Conservation (phyloP, 1,140 invertebrate species). For the Caenorhabditis remanei region DNA sequence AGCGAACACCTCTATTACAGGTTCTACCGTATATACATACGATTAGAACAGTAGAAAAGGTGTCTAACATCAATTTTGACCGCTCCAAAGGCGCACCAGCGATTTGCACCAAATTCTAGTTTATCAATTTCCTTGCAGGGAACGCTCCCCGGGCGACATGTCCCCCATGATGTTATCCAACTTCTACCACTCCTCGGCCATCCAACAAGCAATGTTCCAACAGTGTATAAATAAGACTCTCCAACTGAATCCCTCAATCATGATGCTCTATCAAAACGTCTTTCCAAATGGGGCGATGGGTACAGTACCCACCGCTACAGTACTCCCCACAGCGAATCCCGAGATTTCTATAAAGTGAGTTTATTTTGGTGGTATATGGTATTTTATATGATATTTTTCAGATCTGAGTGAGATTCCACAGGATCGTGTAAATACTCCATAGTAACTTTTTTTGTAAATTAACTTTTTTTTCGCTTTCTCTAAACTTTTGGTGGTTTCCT, state of each 20-base stretch:
- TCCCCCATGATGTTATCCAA: slow-evolving; percentile 42
- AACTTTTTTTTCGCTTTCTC: background rate
- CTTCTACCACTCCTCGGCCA: slow-evolving; percentile 22
- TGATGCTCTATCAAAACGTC: slow-evolving; percentile 47
- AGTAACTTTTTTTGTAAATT: background rate
- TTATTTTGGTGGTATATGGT: background rate
- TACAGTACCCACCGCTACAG: background rate
- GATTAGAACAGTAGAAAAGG: too few species aligned
- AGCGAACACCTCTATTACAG: too few species aligned
- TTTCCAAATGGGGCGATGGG: background rate
- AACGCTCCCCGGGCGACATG: slow-evolving; percentile 6
- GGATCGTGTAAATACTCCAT: background rate
- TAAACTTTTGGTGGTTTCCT: background rate
- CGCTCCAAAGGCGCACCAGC: too few species aligned
- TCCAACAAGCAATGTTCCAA: slow-evolving; percentile 46
- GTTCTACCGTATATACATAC: too few species aligned
- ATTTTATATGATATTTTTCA: background rate
- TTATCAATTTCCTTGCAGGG: slow-evolving; percentile 3
- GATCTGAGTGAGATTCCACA: background rate
- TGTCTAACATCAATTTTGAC: too few species aligned
- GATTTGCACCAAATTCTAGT: too few species aligned
- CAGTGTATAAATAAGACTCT: slow-evolving; percentile 22
- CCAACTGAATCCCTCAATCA: slow-evolving; percentile 45
- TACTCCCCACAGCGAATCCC: background rate
- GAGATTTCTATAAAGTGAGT: slow-evolving; percentile 25